Conservation (phyloP, 2,797 vertebrate genomes). For the Botia almorhae region DNA sequence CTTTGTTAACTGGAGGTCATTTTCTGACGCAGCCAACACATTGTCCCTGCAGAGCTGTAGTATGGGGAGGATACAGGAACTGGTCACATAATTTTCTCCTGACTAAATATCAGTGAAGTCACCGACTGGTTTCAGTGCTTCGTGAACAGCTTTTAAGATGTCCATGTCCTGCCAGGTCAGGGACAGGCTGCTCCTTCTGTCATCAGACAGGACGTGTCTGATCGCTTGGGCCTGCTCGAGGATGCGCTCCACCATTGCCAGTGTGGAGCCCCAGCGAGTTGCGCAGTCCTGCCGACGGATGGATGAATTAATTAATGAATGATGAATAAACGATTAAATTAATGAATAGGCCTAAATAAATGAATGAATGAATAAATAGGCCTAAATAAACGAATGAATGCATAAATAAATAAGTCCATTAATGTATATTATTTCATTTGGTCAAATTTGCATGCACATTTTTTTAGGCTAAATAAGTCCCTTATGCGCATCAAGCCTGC, state of each 20-base stretch:
- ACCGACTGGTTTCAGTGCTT: constrained; percentile 12
- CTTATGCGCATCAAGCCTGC: too few species aligned
- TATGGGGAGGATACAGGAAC: constrained; percentile 11
- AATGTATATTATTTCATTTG: too few species aligned
- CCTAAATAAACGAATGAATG: too few species aligned
- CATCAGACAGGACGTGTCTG: constrained; percentile 12
- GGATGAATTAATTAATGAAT: background rate
- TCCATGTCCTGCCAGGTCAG: constrained; percentile 20
- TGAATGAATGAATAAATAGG: too few species aligned
- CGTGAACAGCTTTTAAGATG: background rate
- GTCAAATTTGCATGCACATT: too few species aligned
- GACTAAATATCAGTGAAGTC: constrained; percentile 11
- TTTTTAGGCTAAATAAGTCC: too few species aligned
- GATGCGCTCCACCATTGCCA: constrained; percentile 2
- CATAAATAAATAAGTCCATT: too few species aligned
- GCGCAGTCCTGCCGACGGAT: background rate
- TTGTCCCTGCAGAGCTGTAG: constrained; percentile 20
- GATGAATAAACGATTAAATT: too few species aligned
- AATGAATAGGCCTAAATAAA: too few species aligned
- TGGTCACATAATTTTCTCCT: constrained; percentile 16
- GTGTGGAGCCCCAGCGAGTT: background rate
- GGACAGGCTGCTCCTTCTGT: constrained; percentile 23
- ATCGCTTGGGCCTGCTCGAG: constrained; percentile 1
- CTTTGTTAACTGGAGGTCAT: constrained; percentile 19
- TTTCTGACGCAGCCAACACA: constrained; percentile 7